A percentile compares a stretch with the other conserved stretches of the same genome.
Evolutionary conservation across 2,113 vertebrate species (phyloP).

Genomic region (Origma solitaria): DNA sequence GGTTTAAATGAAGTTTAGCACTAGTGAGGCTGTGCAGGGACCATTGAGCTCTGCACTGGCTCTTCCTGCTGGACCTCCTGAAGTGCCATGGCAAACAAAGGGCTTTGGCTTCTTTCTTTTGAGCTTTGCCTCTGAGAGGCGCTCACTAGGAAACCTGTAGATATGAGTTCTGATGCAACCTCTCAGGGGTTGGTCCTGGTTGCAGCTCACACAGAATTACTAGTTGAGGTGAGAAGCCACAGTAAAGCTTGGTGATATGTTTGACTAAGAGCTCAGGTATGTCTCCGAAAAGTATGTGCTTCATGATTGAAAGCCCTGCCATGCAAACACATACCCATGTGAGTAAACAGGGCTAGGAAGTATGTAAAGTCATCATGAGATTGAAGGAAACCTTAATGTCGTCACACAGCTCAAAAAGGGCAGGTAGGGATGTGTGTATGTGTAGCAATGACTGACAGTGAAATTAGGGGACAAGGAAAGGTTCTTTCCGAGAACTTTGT

Average conservation of each 20-base stretch:
- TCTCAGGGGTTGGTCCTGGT: neutral
- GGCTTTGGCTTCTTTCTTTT: neutral
- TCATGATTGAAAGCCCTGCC: neutral
- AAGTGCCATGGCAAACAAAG: neutral
- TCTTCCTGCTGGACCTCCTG: neutral
- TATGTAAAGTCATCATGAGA: neutral
- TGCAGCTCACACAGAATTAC: neutral
- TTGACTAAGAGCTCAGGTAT: neutral
- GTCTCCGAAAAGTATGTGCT: neutral
- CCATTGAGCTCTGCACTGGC: neutral
- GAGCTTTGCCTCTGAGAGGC: neutral
- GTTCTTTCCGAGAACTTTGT: fast-evolving
- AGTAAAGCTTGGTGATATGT: fast-evolving
- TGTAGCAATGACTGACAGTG: neutral
- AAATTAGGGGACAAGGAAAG: neutral
- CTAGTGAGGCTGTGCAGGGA: neutral
- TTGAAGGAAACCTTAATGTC: neutral
- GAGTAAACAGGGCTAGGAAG: neutral
- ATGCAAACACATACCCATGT: neutral
- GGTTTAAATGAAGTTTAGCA: neutral
- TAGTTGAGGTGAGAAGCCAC: neutral
- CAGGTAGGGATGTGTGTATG: neutral
- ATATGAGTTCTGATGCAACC: neutral
- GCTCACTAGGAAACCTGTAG: neutral
- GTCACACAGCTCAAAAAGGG: neutral